Percentiles rank a stretch among this genome's conserved stretches.
phyloP scores from a whole-genome alignment of 2,113 vertebrate genomes.

The Alexandromys fortis region DNA sequence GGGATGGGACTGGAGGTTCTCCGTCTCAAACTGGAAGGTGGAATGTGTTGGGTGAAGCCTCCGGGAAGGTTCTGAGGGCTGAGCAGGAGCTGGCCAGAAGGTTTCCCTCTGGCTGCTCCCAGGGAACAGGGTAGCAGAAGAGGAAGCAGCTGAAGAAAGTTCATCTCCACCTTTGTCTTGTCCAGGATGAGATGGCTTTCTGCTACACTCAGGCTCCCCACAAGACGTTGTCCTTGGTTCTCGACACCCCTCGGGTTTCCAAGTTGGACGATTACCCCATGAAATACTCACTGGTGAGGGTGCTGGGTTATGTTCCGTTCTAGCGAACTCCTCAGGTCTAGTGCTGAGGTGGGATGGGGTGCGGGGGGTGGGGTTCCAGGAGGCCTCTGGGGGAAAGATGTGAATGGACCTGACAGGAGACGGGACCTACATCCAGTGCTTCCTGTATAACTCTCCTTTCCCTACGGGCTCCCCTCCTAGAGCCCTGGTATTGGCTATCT shows the following conservation, averaged over 20 bases:
- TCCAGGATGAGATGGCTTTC: slow-evolving; percentile 94
- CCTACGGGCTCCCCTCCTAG: slow-evolving; percentile 75
- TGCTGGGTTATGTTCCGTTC: background rate
- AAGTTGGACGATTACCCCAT: slow-evolving; percentile 89
- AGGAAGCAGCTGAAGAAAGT: accelerated
- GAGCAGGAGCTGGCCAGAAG: background rate
- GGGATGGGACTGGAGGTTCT: accelerated
- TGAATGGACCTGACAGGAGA: accelerated
- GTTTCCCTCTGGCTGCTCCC: accelerated
- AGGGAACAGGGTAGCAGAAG: accelerated
- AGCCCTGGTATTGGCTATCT: slow-evolving; percentile 94
- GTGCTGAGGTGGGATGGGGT: background rate
- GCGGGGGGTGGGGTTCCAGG: background rate
- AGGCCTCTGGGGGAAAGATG: background rate
- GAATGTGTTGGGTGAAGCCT: background rate
- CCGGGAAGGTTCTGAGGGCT: background rate
- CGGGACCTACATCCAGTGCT: background rate
- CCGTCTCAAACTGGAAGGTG: background rate
- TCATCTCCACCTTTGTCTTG: background rate
- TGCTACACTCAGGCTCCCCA: slow-evolving; percentile 93
- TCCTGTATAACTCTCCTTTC: background rate
- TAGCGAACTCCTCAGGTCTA: background rate
- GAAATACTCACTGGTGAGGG: slow-evolving; percentile 89
- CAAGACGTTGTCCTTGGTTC: slow-evolving; percentile 89
- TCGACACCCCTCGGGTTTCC: slow-evolving; percentile 91